These are phyloP conservation scores for Antechinus flavipes DNA, from an alignment of 2,113 vertebrate genomes.

Conservation along the genomic window DNA sequence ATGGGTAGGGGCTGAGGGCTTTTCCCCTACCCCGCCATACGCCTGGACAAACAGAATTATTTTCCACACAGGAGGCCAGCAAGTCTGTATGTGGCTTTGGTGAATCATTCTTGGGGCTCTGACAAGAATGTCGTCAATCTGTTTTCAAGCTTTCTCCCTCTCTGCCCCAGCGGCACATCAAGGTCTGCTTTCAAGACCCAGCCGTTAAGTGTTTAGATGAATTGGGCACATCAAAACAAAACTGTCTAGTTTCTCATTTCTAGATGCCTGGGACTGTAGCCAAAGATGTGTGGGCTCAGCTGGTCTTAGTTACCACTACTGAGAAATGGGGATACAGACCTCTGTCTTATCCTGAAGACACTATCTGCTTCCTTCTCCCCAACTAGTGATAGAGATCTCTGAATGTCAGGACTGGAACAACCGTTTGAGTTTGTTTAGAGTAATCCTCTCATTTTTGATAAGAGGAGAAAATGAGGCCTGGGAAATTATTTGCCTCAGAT, in stretches of 20 bases:
- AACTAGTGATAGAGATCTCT: not conserved
- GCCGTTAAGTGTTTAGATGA: not conserved
- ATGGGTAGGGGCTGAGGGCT: not conserved
- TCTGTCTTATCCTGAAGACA: not conserved
- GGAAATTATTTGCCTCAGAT: not conserved
- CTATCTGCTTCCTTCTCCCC: not conserved
- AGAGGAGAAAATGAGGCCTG: not conserved
- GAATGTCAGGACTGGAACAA: not conserved
- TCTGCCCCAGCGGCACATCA: not conserved
- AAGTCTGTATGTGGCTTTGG: not conserved
- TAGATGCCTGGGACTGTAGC: not conserved
- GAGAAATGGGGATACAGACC: not conserved
- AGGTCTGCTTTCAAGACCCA: not conserved
- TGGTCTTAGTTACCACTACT: not conserved
- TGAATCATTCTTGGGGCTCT: slow-evolving; percentile 50
- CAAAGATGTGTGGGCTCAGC: not conserved
- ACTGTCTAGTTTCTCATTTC: not conserved
- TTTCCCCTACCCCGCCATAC: not conserved
- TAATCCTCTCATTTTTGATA: not conserved
- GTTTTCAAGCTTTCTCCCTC: not conserved
- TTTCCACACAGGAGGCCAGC: not conserved
- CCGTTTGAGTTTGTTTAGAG: not conserved
- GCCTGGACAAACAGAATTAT: not conserved
- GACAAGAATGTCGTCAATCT: slow-evolving; percentile 34
- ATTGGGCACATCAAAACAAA: not conserved